phyloP scores from a whole-genome alignment of 2,797 vertebrate genomes.

The Kryptolebias ocellatus region DNA sequence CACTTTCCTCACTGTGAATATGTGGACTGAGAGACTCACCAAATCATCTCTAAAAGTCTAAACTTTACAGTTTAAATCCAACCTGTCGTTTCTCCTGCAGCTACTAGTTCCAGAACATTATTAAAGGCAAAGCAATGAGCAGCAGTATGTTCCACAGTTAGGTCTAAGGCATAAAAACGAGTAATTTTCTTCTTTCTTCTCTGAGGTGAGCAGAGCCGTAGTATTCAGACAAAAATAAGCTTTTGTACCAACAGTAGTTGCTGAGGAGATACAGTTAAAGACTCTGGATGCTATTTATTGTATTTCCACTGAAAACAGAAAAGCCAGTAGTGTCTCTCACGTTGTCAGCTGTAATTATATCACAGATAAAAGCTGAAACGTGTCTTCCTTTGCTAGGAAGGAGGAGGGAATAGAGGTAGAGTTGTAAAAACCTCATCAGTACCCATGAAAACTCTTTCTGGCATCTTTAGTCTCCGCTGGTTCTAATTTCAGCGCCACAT shows the following conservation, averaged over 20 bases:
- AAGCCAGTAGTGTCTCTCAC: conserved; percentile 18
- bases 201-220: conserved; percentile 28
- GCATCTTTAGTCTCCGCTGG: too few species aligned
- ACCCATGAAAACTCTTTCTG: too few species aligned
- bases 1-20: conserved; percentile 12
- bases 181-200: conserved; percentile 37
- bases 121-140: conserved; percentile 42
- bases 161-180: conserved; percentile 35
- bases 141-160: conserved; percentile 56
- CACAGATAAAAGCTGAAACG: conserved; percentile 21
- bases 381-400: conserved; percentile 12
- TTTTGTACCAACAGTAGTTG: conserved; percentile 33
- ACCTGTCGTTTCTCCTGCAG: conserved; percentile 25
- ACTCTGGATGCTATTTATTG: conserved; percentile 44
- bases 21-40: conserved; percentile 30
- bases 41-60: conserved; percentile 50
- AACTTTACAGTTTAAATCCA: conserved; percentile 33
- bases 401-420: too few species aligned
- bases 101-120: conserved; percentile 45
- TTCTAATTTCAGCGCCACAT: too few species aligned
- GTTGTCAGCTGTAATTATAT: conserved; percentile 19
- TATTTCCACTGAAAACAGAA: conserved; percentile 42
- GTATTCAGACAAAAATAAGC: conserved; percentile 32
- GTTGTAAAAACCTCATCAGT: too few species aligned
- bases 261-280: conserved; percentile 14